Evolutionary conservation across 2,113 vertebrate species (phyloP), one percentile per base, ranked within the genome.

Genomic region (Paratilapia polleni): DNA sequence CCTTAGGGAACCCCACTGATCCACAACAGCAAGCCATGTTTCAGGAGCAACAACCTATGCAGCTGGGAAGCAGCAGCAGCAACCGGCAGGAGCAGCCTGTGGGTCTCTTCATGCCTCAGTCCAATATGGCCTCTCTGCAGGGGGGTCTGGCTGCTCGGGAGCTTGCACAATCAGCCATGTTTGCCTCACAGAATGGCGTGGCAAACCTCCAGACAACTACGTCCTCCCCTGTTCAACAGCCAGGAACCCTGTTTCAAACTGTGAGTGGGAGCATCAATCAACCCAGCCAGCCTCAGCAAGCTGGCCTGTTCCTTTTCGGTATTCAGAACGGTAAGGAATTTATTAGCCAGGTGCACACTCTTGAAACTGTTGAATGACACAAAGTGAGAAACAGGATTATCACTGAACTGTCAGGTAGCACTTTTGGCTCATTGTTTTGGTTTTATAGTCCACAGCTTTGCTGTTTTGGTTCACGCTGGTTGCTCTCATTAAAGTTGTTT

Each of bases 301-400:
- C 97, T 3, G 97, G 97, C 89, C 97, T 99, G 82, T 99, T 98
- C 94, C 96, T 99, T n/a, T 99, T 98, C 58, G 97, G 97, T 82
- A 98, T 99, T 91, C 97, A 98, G 34, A 99, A 97, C 61, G 98
- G 98, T 99, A 94, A 98, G 96, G 88, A 81, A 47, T 41, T 20
- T 8, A 77, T 58, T 17, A 73, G 15, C 52, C 41, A 38, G 17
- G n/a, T 60, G 43, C 19, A 57, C 8, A 3, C 12, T 24, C 11
- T 49, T 47, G 5, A 77, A 60, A 47, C 9, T 38, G 28, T 6
- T 20, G 6, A 41, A 47, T 73, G 22, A 73, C 22, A 60, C 19
- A 58, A 54, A 79, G 9, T 38, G n/a, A 76, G 13, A 58, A 60
- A 38, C 36, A 38, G 17, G 3, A 77, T 49, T 62, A 78, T 49